A percentile compares a stretch with the other conserved stretches of the same genome.
Evolutionary conservation across 2,888 invertebrate species (phyloP).

Genomic region (Plagiodera versicolora): DNA sequence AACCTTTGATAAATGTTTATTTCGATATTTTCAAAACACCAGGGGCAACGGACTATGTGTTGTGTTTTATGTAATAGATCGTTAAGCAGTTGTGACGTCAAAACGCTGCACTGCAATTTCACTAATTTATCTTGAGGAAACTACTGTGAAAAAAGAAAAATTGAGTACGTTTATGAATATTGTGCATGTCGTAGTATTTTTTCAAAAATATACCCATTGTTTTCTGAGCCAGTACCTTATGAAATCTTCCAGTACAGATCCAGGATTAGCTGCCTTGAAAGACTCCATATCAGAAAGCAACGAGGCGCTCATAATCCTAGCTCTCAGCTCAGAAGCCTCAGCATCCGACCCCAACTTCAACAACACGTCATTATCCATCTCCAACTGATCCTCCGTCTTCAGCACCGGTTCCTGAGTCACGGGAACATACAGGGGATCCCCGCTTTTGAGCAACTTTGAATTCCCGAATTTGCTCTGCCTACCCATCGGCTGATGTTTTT

Average conservation of each 20-base stretch:
- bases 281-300: conserved; percentile 97
- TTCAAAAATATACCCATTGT: too few species aligned
- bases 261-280: conserved; percentile 98
- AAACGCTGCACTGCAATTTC: too few species aligned
- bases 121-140: too few species aligned
- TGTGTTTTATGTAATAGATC: too few species aligned
- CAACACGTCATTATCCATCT: conserved; percentile 88
- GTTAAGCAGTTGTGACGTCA: too few species aligned
- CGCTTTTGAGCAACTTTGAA: conserved; percentile 67
- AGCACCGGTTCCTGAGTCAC: conserved; percentile 91
- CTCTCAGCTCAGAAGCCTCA: conserved; percentile 79
- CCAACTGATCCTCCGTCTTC: conserved; percentile 95
- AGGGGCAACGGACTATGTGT: too few species aligned
- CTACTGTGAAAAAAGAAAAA: too few species aligned
- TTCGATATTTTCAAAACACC: too few species aligned
- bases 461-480: conserved; percentile 69
- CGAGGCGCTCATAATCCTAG: conserved; percentile 94
- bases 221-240: conserved; percentile 99
- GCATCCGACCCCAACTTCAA: conserved; percentile 85
- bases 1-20: too few species aligned
- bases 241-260: conserved; percentile 88
- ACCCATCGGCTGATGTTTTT: conserved; percentile 56
- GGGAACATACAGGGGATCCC: conserved; percentile 77
- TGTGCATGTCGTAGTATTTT: too few species aligned
- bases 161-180: too few species aligned